Evolutionary conservation across 2,113 vertebrate genomes (phyloP).

Genomic region (Spea multiplicata): DNA sequence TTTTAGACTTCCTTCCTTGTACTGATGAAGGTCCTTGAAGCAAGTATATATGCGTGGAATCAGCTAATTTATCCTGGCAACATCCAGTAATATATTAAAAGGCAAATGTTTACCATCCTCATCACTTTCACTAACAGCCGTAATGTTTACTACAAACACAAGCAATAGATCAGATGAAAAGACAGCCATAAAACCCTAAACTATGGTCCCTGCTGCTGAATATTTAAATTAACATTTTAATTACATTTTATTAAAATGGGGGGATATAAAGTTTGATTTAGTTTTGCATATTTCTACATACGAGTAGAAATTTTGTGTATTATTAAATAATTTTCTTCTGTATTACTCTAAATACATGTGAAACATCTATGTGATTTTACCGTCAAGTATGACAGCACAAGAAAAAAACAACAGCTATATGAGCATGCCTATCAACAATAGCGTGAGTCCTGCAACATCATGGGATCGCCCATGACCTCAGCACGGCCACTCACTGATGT

Average conservation of each 20-base stretch:
- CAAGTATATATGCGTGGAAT: slow-evolving; percentile 46
- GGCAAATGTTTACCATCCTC: slow-evolving; percentile 50
- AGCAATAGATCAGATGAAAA: slow-evolving; percentile 49
- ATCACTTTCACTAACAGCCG: slow-evolving; percentile 51
- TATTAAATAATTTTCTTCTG: too few relatives aligned
- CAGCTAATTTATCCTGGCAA: slow-evolving; percentile 51
- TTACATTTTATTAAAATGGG: slow-evolving; percentile 51
- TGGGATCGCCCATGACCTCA: too few relatives aligned
- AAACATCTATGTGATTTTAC: too few relatives aligned
- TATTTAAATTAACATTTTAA: slow-evolving; percentile 51
- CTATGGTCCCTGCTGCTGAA: slow-evolving; percentile 41
- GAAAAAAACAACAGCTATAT: too few relatives aligned
- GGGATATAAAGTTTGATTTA: too few relatives aligned
- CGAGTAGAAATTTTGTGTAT: too few relatives aligned
- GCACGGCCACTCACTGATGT: too few relatives aligned
- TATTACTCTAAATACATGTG: too few relatives aligned
- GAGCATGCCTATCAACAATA: too few relatives aligned
- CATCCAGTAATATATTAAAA: slow-evolving; percentile 48
- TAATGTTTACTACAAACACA: slow-evolving; percentile 49
- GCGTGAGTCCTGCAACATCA: too few relatives aligned
- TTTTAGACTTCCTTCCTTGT: slow-evolving; percentile 54
- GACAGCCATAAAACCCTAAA: slow-evolving; percentile 45
- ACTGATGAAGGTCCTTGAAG: slow-evolving; percentile 55
- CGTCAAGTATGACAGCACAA: too few relatives aligned
- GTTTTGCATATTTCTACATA: background rate